phyloP scores from a whole-genome alignment of 2,113 vertebrate genomes.

The Calyptomena viridis region DNA sequence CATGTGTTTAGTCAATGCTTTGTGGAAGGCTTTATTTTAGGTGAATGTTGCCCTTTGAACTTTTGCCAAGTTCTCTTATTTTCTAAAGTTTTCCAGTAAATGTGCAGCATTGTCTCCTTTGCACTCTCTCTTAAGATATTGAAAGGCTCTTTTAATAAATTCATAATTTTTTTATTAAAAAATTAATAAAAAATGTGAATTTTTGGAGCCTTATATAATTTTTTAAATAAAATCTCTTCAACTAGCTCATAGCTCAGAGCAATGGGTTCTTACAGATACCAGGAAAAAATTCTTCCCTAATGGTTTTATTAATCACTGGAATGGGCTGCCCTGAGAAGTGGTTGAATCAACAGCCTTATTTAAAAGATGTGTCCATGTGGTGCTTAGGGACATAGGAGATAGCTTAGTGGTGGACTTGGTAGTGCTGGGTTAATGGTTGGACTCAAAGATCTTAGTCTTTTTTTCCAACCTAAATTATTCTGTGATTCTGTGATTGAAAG shows the following conservation, averaged over 20 bases:
- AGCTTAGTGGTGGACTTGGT: neutral
- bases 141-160: neutral
- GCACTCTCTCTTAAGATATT: neutral
- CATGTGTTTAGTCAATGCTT: neutral
- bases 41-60: neutral
- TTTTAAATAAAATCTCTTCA: neutral
- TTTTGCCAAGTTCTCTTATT: neutral
- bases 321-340: neutral
- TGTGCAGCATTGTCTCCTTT: neutral
- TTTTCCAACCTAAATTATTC: neutral
- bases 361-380: neutral
- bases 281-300: neutral
- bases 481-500: neutral
- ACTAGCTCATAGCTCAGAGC: neutral
- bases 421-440: neutral
- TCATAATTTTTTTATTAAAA: too few species aligned
- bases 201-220: neutral
- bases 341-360: accelerated
- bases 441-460: neutral
- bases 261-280: neutral
- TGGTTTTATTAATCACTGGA: neutral
- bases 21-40: neutral
- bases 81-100: neutral
- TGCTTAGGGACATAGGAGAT: neutral
- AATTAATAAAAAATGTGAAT: too few species aligned